These are phyloP conservation scores for Phthorimaea operculella DNA, from an alignment of 1,140 invertebrate genomes.

Conservation along the genomic window DNA sequence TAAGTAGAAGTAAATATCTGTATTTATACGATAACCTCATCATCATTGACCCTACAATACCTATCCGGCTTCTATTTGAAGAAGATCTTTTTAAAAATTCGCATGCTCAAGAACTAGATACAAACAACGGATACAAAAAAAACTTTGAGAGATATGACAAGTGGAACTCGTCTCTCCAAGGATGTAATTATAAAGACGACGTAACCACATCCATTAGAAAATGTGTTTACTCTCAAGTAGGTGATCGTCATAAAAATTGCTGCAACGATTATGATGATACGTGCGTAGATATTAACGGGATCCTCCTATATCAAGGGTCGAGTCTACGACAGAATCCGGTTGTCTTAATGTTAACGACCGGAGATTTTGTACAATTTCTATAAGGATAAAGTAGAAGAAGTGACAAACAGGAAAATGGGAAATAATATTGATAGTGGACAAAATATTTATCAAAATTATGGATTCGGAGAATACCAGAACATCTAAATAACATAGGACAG, in stretches of 20 bases:
- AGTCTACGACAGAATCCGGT: neutral
- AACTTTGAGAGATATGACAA: neutral
- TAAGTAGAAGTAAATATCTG: too few species aligned
- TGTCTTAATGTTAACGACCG: neutral
- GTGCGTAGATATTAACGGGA: neutral
- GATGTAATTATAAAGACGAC: neutral
- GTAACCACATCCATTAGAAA: neutral
- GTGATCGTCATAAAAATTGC: neutral
- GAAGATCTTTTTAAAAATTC: too few species aligned
- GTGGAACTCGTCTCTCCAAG: neutral
- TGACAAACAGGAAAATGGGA: constrained; percentile 1
- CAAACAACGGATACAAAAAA: too few species aligned
- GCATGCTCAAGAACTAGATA: too few species aligned
- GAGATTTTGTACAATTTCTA: neutral
- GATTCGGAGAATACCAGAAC: too few species aligned
- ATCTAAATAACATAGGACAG: too few species aligned
- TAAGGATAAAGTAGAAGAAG: neutral
- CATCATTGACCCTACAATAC: too few species aligned
- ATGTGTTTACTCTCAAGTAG: neutral
- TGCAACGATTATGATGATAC: neutral
- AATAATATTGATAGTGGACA: neutral
- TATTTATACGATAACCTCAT: too few species aligned
- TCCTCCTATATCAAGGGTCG: neutral
- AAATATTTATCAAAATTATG: too few species aligned
- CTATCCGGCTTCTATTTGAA: too few species aligned